These are phyloP conservation scores for Fragum sueziense DNA, from an alignment of 2,888 invertebrate genomes.

Conservation along the genomic window DNA sequence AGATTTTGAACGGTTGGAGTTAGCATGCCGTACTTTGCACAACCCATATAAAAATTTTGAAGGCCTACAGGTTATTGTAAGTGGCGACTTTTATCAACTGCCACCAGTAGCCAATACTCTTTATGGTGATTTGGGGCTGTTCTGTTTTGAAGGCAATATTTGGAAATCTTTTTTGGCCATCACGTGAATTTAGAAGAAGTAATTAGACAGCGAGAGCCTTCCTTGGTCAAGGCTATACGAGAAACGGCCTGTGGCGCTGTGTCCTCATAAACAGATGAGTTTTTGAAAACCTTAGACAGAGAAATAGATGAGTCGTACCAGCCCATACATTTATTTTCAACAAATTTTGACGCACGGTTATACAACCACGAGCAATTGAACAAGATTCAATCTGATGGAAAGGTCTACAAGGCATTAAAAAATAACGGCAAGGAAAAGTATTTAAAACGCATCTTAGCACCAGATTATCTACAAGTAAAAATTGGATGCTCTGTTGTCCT, in stretches of 20 bases:
- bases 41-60: slow-evolving; percentile 31
- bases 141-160: slow-evolving; percentile 46
- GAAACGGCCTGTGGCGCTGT: slow-evolving; percentile 35
- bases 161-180: slow-evolving; percentile 35
- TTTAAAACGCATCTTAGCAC: slow-evolving; percentile 39
- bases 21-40: slow-evolving; percentile 13
- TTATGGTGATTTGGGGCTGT: slow-evolving; percentile 38
- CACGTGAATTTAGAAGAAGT: slow-evolving; percentile 30
- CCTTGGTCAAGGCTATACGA: slow-evolving; percentile 36
- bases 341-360: slow-evolving; percentile 38
- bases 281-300: slow-evolving; percentile 32
- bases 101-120: slow-evolving; percentile 40
- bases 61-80: slow-evolving; percentile 31
- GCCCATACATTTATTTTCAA: slow-evolving; percentile 36
- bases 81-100: slow-evolving; percentile 54
- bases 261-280: slow-evolving; percentile 27
- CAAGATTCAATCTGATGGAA: slow-evolving; percentile 11
- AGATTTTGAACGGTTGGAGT: slow-evolving; percentile 32
- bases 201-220: slow-evolving; percentile 35
- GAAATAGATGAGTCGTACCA: slow-evolving; percentile 8
- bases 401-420: slow-evolving; percentile 21
- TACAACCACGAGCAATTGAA: slow-evolving; percentile 20
- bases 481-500: slow-evolving; percentile 44
- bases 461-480: slow-evolving; percentile 40
- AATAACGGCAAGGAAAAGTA: slow-evolving; percentile 31